Evolutionary conservation across 2,113 vertebrate genomes (phyloP), one percentile per base, ranked within the genome.

Genomic region (Tauraco erythrolophus): DNA sequence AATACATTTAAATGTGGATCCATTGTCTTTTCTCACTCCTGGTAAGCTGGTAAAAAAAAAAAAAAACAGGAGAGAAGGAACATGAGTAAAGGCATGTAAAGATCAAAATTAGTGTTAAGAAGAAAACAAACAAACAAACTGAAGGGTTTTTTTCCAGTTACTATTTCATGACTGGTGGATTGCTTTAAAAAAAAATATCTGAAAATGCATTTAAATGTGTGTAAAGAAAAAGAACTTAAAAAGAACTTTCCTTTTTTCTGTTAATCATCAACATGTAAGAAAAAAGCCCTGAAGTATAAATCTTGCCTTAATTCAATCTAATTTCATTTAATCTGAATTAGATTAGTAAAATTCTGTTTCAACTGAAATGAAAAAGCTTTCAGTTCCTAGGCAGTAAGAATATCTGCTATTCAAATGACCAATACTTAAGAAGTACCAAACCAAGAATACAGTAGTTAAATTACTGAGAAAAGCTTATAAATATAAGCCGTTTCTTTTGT

Each of bases 11-110:
- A 23, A 10, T 95, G 94, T 2, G 83, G 35, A n/a, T 98, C 97
- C 98, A 98, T 98, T 24, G 43, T 33, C 46, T 94, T 79, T 53
- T 75, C n/a, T 83, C 19, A n/a, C 88, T 69, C 62, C 93, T 93
- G 69, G 37, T 50, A 82, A 94, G 41, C 17, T 48, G 27, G 48
- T 28, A 70, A 81, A 88, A 82, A 75, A 77, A 7, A 57, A 0
- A 70, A 81, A 88, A 82, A 75, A 77, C 7, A 57, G 0, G 6
- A 7, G 3, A 7, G 53, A 76, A 50, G 17, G 22, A 71, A 54
- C 3, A 39, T 16, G 8, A 88, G 17, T 27, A 61, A 70, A 46
- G 28, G 10, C 8, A 62, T 0, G 2, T 45, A 45, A 70, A 72
- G 35, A 68, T 27, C 61, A 84, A 66, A 92, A 54, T 46, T 7